Evolutionary conservation across 2,113 vertebrate genomes (phyloP).

Genomic region (Redunca redunca): DNA sequence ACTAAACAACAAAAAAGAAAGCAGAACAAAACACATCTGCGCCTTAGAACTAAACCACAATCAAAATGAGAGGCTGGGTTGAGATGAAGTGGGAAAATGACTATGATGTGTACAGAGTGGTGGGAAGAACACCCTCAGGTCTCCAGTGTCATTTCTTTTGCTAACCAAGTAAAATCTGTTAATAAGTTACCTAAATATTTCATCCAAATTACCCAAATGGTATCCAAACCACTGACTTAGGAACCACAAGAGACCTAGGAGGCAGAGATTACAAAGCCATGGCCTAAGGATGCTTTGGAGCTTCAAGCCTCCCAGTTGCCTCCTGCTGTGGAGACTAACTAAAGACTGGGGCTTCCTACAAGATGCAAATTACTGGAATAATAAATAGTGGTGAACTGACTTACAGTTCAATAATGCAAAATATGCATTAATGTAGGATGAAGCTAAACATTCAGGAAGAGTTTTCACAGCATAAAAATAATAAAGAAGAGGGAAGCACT

Average conservation of each 20-base stretch:
- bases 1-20: not conserved
- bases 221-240: not conserved
- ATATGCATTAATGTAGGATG: not conserved
- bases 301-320: not conserved
- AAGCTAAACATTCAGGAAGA: not conserved
- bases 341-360: not conserved
- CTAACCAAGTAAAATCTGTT: not conserved
- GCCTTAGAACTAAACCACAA: not conserved
- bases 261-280: not conserved
- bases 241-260: not conserved
- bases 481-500: not conserved
- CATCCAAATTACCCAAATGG: not conserved
- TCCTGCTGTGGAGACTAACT: not conserved
- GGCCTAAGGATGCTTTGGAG: not conserved
- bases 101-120: not conserved
- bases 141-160: not conserved
- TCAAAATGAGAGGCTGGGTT: not conserved
- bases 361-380: not conserved
- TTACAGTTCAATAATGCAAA: not conserved
- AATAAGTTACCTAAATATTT: not conserved
- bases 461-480: not conserved
- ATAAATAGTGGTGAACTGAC: not conserved
- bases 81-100: not conserved
- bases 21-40: not conserved
- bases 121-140: not conserved